A percentile compares a stretch with the other conserved stretches of the same genome.
Conservation (phyloP, 2,888 invertebrate species). For the Aplocera efformata region DNA sequence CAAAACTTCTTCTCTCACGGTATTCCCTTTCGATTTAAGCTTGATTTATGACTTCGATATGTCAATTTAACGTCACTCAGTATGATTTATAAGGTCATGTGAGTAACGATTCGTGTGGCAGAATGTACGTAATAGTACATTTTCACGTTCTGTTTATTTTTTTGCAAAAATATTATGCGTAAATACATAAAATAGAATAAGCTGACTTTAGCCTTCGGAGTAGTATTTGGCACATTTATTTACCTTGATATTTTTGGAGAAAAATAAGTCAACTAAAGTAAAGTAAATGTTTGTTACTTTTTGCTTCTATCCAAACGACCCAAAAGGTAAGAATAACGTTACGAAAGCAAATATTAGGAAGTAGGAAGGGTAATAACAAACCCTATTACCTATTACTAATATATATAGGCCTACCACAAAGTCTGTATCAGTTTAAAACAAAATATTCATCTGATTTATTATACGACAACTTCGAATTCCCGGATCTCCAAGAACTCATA, state of each 20-base stretch:
- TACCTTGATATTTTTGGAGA: too few species aligned
- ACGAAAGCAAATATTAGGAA: too few species aligned
- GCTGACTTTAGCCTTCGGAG: too few species aligned
- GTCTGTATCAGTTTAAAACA: background rate
- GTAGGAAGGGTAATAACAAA: too few species aligned
- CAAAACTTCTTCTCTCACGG: slow-evolving; percentile 71
- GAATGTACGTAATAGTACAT: slow-evolving; percentile 5
- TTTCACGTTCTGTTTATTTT: slow-evolving; percentile 12
- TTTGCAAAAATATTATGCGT: slow-evolving; percentile 3
- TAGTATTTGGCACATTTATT: too few species aligned
- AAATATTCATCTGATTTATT: slow-evolving; percentile 1
- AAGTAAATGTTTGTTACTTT: too few species aligned
- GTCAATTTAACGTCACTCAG: slow-evolving; percentile 72
- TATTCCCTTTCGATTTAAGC: slow-evolving; percentile 73
- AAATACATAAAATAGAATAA: slow-evolving; percentile 10
- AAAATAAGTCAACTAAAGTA: too few species aligned
- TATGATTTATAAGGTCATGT: slow-evolving; percentile 72
- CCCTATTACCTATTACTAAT: too few species aligned
- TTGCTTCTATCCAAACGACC: too few species aligned
- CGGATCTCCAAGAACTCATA: background rate
- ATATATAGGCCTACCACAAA: too few species aligned
- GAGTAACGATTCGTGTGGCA: slow-evolving; percentile 37
- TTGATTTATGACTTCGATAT: slow-evolving; percentile 76
- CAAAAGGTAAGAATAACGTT: too few species aligned
- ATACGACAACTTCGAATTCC: background rate